phyloP scores from a whole-genome alignment of 2,888 invertebrate species.

The Adineta ricciae region DNA sequence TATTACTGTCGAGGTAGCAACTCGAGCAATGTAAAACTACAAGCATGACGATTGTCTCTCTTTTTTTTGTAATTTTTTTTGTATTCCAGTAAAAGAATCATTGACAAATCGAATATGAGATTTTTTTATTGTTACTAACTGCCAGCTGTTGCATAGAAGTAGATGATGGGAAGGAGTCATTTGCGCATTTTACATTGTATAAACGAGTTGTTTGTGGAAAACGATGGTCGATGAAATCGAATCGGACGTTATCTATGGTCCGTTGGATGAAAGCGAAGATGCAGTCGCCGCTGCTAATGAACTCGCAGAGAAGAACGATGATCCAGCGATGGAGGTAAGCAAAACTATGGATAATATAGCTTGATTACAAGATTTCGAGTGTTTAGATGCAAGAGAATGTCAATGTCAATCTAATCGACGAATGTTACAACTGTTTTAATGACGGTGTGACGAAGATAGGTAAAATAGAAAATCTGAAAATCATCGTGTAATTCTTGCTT shows the following conservation, averaged over 20 bases:
- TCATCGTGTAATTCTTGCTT: neutral
- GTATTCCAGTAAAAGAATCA: neutral
- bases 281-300: neutral
- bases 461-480: neutral
- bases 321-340: neutral
- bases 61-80: neutral
- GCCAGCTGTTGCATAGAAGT: too few relatives aligned
- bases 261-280: neutral
- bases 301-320: neutral
- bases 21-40: neutral
- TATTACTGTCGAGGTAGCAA: neutral
- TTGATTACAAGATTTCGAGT: neutral
- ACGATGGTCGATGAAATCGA: neutral
- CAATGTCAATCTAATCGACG: neutral
- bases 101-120: too few relatives aligned
- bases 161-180: too few relatives aligned
- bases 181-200: too few relatives aligned
- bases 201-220: too few relatives aligned
- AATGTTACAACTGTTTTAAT: neutral
- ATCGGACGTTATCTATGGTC: neutral
- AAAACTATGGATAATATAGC: neutral
- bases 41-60: neutral
- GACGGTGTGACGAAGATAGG: conserved; percentile 2
- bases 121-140: too few relatives aligned
- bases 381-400: neutral